Percentiles rank a stretch among this genome's conserved stretches.
phyloP scores from a whole-genome alignment of 1,140 invertebrate genomes.

The Portunus trituberculatus region DNA sequence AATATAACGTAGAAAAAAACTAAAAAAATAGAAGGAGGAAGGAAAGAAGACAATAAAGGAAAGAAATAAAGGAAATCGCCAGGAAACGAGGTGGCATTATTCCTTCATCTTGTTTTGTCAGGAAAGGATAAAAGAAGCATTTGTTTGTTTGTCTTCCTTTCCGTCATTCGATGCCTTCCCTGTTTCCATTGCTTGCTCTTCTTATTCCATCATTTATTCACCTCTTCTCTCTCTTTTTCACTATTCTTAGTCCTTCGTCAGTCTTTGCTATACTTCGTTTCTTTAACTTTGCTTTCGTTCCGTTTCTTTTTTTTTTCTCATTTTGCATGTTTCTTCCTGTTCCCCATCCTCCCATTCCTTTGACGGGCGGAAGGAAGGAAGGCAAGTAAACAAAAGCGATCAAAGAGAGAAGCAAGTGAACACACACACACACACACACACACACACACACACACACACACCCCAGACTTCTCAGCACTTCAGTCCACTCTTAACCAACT shows the following conservation, averaged over 20 bases:
- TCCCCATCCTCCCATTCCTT: no score
- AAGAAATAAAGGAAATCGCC: neutral
- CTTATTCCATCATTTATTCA: neutral
- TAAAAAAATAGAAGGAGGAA: neutral
- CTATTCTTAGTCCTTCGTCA: neutral
- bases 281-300: neutral
- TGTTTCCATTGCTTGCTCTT: neutral
- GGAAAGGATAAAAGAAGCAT: neutral
- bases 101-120: neutral
- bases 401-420: no score
- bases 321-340: neutral
- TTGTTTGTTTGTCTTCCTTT: slow-evolving; percentile 13
- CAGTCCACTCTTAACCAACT: no score
- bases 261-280: neutral
- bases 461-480: no score
- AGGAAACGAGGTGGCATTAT: neutral
- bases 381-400: no score
- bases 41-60: neutral
- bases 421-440: no score
- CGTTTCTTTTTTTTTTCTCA: neutral
- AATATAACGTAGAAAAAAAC: neutral
- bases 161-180: neutral
- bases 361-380: no score
- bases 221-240: neutral
- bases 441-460: no score